Conservation (phyloP, 2,888 invertebrate genomes). For the Caradrina clavipalpis region DNA sequence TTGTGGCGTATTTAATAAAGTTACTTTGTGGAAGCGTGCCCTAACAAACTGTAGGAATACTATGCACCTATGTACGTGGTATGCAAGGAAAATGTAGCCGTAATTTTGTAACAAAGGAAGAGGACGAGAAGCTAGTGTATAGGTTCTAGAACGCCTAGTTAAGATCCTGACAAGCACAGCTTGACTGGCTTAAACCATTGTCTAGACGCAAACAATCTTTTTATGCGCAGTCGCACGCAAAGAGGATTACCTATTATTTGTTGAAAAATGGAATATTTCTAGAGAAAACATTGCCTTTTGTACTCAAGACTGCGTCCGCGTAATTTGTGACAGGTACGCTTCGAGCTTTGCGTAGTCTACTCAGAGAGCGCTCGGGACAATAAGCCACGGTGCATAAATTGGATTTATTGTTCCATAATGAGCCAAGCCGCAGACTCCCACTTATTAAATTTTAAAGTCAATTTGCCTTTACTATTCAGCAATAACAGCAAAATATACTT, state of each 20-base stretch:
- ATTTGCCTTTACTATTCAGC: too few relatives aligned
- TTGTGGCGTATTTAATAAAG: neutral
- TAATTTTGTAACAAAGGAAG: neutral
- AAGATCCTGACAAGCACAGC: neutral
- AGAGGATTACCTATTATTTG: neutral
- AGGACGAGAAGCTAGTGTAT: neutral
- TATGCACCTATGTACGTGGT: too few relatives aligned
- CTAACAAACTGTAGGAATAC: neutral
- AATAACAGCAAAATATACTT: too few relatives aligned
- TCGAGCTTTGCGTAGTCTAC: neutral
- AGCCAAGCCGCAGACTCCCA: too few relatives aligned
- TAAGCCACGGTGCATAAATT: too few relatives aligned
- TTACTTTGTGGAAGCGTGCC: too few relatives aligned
- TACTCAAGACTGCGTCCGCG: neutral
- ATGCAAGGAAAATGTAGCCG: neutral
- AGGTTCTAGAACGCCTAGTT: neutral
- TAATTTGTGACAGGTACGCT: neutral
- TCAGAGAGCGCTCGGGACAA: neutral
- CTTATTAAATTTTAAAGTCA: too few relatives aligned
- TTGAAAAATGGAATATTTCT: neutral
- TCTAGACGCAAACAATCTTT: slow-evolving; percentile 3
- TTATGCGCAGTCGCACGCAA: neutral
- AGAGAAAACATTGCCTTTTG: neutral
- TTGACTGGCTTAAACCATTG: slow-evolving; percentile 4
- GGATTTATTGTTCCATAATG: too few relatives aligned